These are phyloP conservation scores for Diabrotica balteata DNA, from an alignment of 2,888 invertebrate genomes.

Conservation along the genomic window DNA sequence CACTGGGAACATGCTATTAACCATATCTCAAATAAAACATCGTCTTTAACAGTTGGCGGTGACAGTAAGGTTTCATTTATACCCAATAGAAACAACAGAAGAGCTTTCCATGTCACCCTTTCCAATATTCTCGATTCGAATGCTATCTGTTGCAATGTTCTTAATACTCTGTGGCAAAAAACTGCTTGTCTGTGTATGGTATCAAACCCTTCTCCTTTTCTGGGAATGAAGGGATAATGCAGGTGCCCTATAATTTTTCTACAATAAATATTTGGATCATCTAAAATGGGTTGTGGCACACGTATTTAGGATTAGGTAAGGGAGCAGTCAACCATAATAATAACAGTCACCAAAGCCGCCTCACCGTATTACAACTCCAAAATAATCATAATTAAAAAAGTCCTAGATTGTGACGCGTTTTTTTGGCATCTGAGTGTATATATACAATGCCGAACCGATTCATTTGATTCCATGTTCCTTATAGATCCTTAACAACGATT, in stretches of 20 bases:
- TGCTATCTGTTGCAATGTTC: constrained; percentile 83
- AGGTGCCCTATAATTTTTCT: constrained; percentile 90
- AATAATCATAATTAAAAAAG: no score
- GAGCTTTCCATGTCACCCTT: constrained; percentile 88
- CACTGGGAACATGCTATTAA: constrained; percentile 77
- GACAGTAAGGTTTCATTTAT: constrained; percentile 91
- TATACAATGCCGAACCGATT: no score
- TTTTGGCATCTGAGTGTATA: no score
- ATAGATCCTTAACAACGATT: no score
- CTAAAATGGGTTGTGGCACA: constrained; percentile 86
- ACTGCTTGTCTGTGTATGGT: constrained; percentile 93
- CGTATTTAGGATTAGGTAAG: constrained; percentile 84
- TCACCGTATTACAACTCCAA: no score
- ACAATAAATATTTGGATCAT: constrained; percentile 89
- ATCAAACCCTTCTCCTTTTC: constrained; percentile 90
- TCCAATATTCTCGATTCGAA: constrained; percentile 78
- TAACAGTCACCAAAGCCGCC: no score
- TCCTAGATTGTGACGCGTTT: no score
- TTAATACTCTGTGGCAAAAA: constrained; percentile 87
- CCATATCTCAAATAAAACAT: constrained; percentile 90
- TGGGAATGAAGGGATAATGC: constrained; percentile 92
- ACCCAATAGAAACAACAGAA: constrained; percentile 85
- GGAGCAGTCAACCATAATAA: constrained; percentile 93
- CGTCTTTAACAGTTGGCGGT: constrained; percentile 92
- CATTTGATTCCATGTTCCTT: no score